Base-by-base conservation (phyloP, 2,113 vertebrate species). In the Pluvianellus socialis region DNA sequence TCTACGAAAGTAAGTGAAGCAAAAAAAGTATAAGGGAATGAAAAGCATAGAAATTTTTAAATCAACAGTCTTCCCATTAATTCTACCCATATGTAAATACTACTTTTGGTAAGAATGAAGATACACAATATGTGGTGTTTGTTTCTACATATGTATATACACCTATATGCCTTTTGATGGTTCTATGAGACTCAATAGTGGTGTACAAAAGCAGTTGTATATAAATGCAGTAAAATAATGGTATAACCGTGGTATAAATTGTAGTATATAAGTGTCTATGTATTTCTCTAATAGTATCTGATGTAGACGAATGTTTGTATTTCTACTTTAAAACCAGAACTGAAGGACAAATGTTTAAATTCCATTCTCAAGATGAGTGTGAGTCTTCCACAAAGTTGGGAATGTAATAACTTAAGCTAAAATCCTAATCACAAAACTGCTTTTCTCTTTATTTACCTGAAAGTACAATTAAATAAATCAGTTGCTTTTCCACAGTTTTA, bases 71-170 rank as follows among this genome's bases (percentile, higher is more conserved):
- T 91, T 75, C 6, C 9, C 10, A 63, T 52, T 47, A 65, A 50
- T 92, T 91, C 33, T 71, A 30, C 3, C 12, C 10, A 26, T 33
- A 45, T 8, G 1, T 38, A 70, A 62, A 56, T 47, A 30, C 1
- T 38, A 8, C 6, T 76, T 88, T 62, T 42, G 6, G 1, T n/a
- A 85, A 55, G 28, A 92, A 74, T 26, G 19, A 79, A 84, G 38
- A 23, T 35, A 55, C 0, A 1, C 13, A 27, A 23, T 26, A 10
- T n/a, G 3, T 0, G 0, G 10, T 59, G 4, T 42, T 74, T 82
- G n/a, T 79, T 79, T 44, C 53, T 55, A 61, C 22, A n/a, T 6
- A 7, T 61, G 6, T 26, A 6, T 19, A 28, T 32, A 21, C n/a
- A 30, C 10, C 28, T 59, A 0, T 53, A 21, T n/a, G 19, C 14